A percentile compares a stretch with the other conserved stretches of the same genome.
phyloP scores from a whole-genome alignment of 2,888 invertebrate species.

The Thera obeliscata region DNA sequence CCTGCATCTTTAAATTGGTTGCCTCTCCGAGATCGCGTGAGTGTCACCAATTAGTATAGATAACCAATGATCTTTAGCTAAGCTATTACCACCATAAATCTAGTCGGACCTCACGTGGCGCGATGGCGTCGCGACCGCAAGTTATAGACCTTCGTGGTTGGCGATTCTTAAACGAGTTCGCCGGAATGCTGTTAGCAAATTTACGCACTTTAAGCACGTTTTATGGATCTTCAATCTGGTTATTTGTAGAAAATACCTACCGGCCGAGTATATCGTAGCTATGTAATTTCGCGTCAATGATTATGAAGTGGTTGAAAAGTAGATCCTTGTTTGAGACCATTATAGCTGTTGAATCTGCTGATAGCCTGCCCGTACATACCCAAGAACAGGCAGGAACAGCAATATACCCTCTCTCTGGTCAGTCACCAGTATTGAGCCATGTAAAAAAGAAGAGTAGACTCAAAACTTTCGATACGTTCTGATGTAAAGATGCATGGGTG shows the following conservation, averaged over 20 bases:
- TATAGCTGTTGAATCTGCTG: no score
- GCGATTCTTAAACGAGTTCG: slow-evolving; percentile 19
- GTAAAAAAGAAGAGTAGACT: no score
- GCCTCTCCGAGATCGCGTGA: slow-evolving; percentile 17
- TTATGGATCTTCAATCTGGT: slow-evolving; percentile 13
- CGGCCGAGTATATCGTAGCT: not conserved
- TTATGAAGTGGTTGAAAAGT: no score
- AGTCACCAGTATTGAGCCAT: no score
- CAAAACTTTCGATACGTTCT: no score
- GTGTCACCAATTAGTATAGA: slow-evolving; percentile 6
- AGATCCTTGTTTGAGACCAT: no score
- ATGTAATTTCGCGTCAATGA: not conserved
- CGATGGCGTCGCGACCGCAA: slow-evolving; percentile 6
- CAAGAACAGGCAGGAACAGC: no score
- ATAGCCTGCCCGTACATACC: no score
- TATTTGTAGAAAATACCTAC: slow-evolving; percentile 9
- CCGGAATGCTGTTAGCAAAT: slow-evolving; percentile 27
- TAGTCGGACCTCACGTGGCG: slow-evolving; percentile 22
- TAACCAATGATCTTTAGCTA: slow-evolving; percentile 8
- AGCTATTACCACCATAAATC: slow-evolving; percentile 17
- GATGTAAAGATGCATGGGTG: no score
- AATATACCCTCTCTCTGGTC: no score
- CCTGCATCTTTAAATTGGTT: no score
- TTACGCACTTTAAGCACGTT: slow-evolving; percentile 26
- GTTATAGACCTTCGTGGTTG: slow-evolving; percentile 14